These are phyloP conservation scores for Cheilosia scutellata DNA, from an alignment of 2,888 invertebrate species.

Conservation along the genomic window DNA sequence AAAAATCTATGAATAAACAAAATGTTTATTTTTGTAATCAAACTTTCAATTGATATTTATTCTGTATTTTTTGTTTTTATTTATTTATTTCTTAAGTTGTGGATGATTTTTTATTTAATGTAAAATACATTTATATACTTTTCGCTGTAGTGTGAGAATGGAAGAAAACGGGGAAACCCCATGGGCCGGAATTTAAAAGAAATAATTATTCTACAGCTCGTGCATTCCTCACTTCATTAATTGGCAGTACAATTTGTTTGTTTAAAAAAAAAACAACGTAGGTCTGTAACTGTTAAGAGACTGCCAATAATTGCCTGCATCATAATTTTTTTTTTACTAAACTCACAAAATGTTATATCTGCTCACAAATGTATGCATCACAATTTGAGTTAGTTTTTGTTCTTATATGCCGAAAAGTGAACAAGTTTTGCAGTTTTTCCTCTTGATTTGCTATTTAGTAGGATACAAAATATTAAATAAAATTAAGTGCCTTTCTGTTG, in stretches of 20 bases:
- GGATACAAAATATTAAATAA: slow-evolving; percentile 30
- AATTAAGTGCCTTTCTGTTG: slow-evolving; percentile 73
- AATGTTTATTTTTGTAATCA: background rate
- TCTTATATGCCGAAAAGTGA: background rate
- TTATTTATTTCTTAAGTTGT: slow-evolving; percentile 16
- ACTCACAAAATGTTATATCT: slow-evolving; percentile 10
- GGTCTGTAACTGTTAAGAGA: background rate
- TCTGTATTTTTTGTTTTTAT: background rate
- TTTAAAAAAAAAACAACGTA: background rate
- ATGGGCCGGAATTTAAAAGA: too few species aligned
- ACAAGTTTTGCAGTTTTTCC: slow-evolving; percentile 3
- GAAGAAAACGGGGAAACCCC: too few species aligned
- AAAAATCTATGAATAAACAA: background rate
- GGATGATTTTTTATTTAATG: background rate
- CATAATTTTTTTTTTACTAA: background rate
- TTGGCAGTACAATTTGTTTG: background rate
- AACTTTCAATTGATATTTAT: slow-evolving; percentile 6
- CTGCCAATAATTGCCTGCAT: slow-evolving; percentile 19
- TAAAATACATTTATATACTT: background rate
- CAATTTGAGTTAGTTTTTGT: slow-evolving; percentile 34
- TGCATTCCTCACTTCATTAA: background rate
- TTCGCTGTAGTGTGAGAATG: background rate
- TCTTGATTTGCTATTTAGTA: slow-evolving; percentile 31
- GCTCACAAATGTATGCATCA: slow-evolving; percentile 59
- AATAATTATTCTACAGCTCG: background rate